Evolutionary conservation across 2,888 invertebrate genomes (phyloP).

Genomic region (Flexamia atlantica): DNA sequence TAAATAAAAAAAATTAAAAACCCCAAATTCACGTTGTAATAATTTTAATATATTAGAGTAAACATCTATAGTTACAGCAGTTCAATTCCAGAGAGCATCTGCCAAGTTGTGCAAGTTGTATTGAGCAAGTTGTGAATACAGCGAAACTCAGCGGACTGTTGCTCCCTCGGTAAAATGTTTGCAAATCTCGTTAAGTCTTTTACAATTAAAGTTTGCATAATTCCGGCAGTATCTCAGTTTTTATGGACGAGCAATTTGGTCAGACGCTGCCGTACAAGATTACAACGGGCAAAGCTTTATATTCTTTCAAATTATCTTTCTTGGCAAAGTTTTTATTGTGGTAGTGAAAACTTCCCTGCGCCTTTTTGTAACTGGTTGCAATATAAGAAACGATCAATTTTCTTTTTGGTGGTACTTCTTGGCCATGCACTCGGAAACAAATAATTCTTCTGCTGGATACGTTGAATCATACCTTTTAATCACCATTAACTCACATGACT

Average conservation of each 20-base stretch:
- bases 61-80: not conserved
- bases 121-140: not conserved
- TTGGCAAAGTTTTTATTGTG: constrained; percentile 47
- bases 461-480: too few relatives aligned
- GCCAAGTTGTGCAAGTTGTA: not conserved
- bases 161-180: constrained; percentile 29
- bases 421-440: too few relatives aligned
- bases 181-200: constrained; percentile 43
- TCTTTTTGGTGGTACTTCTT: too few relatives aligned
- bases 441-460: too few relatives aligned
- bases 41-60: too few relatives aligned
- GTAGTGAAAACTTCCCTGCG: constrained; percentile 21
- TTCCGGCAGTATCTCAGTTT: constrained; percentile 34
- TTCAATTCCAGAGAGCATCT: not conserved
- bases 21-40: too few relatives aligned
- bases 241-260: constrained; percentile 44
- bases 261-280: constrained; percentile 28
- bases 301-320: constrained; percentile 46
- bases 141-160: not conserved
- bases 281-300: constrained; percentile 31
- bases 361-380: constrained; percentile 10
- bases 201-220: constrained; percentile 52
- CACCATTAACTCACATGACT: too few relatives aligned
- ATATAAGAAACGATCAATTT: too few relatives aligned
- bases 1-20: too few relatives aligned